Evolutionary conservation across 1,140 invertebrate genomes (phyloP), one percentile per base, ranked within the genome.

Genomic region (Oscheius sp.): DNA sequence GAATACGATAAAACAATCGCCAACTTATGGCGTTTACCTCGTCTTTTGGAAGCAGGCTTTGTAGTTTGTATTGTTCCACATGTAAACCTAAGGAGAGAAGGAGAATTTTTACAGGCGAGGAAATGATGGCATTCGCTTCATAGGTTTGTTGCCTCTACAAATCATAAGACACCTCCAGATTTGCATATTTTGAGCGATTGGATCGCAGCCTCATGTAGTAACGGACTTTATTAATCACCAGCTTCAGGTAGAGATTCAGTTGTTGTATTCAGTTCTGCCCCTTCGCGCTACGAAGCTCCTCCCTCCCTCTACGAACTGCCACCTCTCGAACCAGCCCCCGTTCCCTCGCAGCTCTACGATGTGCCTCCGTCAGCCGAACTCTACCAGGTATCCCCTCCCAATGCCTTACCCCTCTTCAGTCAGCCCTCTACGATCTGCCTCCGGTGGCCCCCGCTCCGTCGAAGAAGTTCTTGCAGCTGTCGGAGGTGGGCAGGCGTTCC

Each of bases 401-500:
- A n/a, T n/a, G n/a, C 7, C 38, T 42, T 42, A 26, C 23, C 15
- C 49, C 23, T 23, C 49, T 55, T 13, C 23, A 55, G 49, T 55
- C 49, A 23, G 49, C 49, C 49, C 49, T 55, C 23, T 55, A 55
- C 49, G 49, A 55, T 23, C 7, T 55, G 49, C 49, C 49, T 23
- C 49, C 49, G 49, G 7, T 23, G 15, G 46, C 34, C n/a, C n/a
- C n/a, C n/a, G n/a, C 64, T 29, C 28, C 66, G 46, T 68, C 46
- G 3, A 42, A 46, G 15, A 68, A 66, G 35, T 67, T 35, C 68
- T 62, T 36, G 64, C 46, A 71, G 61, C 13, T 35, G 28, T 29
- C 68, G 4, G 59, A 71, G 61, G 26, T 67, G 3, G 20, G 29
- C 13, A 32, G 61, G 2, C 32, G 23, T 4, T 23, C 49, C 49